phyloP scores from a whole-genome alignment of 2,888 invertebrate species.

The Heliconius aoede region DNA sequence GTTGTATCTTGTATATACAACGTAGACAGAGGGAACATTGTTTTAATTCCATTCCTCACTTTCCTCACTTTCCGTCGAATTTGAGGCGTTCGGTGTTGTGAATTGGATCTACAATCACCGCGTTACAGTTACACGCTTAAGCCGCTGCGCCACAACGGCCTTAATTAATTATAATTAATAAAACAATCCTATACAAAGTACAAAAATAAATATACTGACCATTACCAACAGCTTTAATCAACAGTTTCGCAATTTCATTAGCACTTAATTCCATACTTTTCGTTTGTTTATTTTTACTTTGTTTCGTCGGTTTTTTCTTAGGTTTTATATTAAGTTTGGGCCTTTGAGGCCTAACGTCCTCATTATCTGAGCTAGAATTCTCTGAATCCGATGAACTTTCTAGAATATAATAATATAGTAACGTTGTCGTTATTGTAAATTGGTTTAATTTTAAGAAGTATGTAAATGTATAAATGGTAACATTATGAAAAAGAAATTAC shows the following conservation, averaged over 20 bases:
- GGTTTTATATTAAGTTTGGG: slow-evolving; percentile 55
- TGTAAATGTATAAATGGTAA: neutral
- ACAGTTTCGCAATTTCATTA: slow-evolving; percentile 69
- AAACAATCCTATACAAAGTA: slow-evolving; percentile 5
- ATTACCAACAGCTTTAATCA: slow-evolving; percentile 72
- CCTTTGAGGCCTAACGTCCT: slow-evolving; percentile 50
- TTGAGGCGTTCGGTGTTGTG: no score
- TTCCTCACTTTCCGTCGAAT: no score
- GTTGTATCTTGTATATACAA: neutral
- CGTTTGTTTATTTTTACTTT: slow-evolving; percentile 48
- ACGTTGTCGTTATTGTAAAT: neutral
- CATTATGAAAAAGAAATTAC: no score
- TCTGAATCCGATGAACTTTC: slow-evolving; percentile 62
- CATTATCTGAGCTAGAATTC: slow-evolving; percentile 60
- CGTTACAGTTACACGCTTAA: neutral
- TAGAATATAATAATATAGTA: slow-evolving; percentile 43
- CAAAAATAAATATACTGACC: slow-evolving; percentile 59
- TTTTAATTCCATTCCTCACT: no score
- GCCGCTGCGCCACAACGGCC: neutral
- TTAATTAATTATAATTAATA: neutral
- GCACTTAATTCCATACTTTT: slow-evolving; percentile 67
- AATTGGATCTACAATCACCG: neutral
- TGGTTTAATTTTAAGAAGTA: neutral
- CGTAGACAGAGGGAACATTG: neutral
- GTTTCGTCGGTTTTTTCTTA: slow-evolving; percentile 48